These are phyloP conservation scores for Boleophthalmus pectinirostris DNA, from an alignment of 2,113 vertebrate genomes.

Conservation along the genomic window DNA sequence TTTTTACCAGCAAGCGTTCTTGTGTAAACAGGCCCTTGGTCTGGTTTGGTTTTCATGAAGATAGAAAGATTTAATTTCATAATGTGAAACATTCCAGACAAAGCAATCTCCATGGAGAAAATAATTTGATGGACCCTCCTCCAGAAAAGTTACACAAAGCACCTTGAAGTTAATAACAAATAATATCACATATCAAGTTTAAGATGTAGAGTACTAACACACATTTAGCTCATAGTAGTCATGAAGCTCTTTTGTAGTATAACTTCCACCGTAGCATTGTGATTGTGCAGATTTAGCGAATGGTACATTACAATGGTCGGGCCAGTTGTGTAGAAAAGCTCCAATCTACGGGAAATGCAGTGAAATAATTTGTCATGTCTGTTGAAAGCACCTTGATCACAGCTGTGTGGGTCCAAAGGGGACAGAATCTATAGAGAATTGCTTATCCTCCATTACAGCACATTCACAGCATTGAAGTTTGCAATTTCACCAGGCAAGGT, in stretches of 20 bases:
- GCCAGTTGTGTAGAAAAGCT: conserved; percentile 27
- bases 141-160: no score
- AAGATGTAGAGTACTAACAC: neutral
- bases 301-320: conserved; percentile 32
- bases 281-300: conserved; percentile 2
- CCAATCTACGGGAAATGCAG: conserved; percentile 54
- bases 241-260: neutral
- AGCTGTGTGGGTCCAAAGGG: conserved; percentile 61
- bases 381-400: conserved; percentile 60
- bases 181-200: neutral
- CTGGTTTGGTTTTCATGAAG: no score
- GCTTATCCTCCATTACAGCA: conserved; percentile 52
- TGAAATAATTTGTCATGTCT: conserved; percentile 58
- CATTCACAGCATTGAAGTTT: conserved; percentile 42
- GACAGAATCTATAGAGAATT: conserved; percentile 53
- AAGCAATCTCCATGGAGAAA: no score
- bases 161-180: no score
- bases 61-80: no score
- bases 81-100: no score
- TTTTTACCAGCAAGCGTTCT: no score
- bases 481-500: conserved; percentile 40
- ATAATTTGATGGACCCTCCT: no score
- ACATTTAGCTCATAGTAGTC: neutral
- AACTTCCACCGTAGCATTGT: neutral
- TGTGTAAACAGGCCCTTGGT: no score